Percentiles rank a stretch among this genome's conserved stretches.
These are phyloP conservation scores for Tribolium castaneum DNA, from an alignment of 1,140 invertebrate genomes.

Conservation along the genomic window DNA sequence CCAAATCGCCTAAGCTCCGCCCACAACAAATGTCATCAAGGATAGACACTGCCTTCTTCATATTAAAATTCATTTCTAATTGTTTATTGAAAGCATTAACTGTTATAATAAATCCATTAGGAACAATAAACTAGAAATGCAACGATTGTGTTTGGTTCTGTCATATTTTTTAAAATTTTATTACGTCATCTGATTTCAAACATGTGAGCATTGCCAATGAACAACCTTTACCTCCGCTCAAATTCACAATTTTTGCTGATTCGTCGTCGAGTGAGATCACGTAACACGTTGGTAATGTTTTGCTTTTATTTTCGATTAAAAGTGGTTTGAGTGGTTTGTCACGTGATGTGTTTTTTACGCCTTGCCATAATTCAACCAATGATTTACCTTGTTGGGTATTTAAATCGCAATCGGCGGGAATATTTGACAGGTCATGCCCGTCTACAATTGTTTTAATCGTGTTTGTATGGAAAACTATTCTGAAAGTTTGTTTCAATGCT, in stretches of 20 bases:
- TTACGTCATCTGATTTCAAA: constrained; percentile 65
- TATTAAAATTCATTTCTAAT: constrained; percentile 49
- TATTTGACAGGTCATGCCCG: constrained; percentile 50
- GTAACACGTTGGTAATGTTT: constrained; percentile 44
- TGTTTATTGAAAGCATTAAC: constrained; percentile 51
- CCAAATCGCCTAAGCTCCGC: constrained; percentile 48
- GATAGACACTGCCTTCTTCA: constrained; percentile 51
- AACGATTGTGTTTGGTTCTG: too few relatives aligned
- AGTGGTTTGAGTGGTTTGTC: constrained; percentile 16
- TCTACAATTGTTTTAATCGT: background rate
- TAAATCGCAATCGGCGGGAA: constrained; percentile 49
- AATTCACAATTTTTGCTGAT: constrained; percentile 48
- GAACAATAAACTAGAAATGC: constrained; percentile 52
- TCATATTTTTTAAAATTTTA: background rate
- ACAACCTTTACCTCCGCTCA: constrained; percentile 78
- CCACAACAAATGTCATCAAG: constrained; percentile 57
- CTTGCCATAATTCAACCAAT: constrained; percentile 52
- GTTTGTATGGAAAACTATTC: constrained; percentile 43
- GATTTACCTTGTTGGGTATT: constrained; percentile 50
- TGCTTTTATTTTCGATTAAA: constrained; percentile 41
- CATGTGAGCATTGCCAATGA: constrained; percentile 73
- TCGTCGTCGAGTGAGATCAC: constrained; percentile 48
- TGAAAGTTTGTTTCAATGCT: constrained; percentile 32
- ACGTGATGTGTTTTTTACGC: background rate
- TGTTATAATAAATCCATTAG: constrained; percentile 57